phyloP scores from a whole-genome alignment of 2,797 vertebrate genomes.

The Parauchenoglanis ngamensis region DNA sequence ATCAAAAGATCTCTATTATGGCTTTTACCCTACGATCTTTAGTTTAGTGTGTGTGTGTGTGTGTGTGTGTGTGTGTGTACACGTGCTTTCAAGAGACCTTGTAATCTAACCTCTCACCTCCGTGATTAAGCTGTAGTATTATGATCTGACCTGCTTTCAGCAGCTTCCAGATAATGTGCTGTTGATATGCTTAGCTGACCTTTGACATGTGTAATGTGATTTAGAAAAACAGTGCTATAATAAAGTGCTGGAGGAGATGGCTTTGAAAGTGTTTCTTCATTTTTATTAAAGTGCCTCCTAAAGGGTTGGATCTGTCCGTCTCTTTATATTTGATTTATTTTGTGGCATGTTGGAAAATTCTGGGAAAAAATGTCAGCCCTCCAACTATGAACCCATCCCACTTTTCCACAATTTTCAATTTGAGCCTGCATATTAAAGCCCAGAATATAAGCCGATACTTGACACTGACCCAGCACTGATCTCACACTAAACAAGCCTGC shows the following conservation, averaged over 20 bases:
- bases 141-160: neutral
- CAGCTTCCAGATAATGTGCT: neutral
- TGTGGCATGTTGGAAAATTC: neutral
- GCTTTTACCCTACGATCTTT: neutral
- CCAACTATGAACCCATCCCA: neutral
- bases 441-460: too few relatives aligned
- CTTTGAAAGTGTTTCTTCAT: neutral
- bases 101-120: neutral
- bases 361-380: neutral
- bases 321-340: neutral
- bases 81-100: neutral
- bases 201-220: neutral
- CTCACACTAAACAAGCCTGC: neutral
- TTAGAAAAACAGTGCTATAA: neutral
- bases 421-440: neutral
- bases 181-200: too few relatives aligned
- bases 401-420: neutral
- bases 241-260: neutral
- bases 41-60: neutral
- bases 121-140: neutral
- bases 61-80: too few relatives aligned
- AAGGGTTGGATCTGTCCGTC: neutral
- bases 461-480: neutral
- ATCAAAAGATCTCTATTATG: neutral
- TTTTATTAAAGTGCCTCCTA: neutral